Evolutionary conservation across 2,113 vertebrate genomes (phyloP).

Genomic region (Sigmodon hispidus): DNA sequence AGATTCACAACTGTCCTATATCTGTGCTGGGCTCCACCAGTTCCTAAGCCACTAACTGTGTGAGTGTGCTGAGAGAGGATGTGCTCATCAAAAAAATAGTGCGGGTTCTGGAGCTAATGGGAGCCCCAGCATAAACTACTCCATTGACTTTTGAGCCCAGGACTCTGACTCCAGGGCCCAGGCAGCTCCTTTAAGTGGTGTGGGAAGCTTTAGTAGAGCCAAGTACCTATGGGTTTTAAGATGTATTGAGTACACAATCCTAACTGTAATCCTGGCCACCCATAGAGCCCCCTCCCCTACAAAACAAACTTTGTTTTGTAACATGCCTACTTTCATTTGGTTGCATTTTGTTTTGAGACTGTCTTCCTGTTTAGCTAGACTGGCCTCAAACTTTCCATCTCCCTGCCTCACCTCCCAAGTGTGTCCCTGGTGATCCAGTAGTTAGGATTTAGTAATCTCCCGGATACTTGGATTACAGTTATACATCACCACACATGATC

Average conservation of each 20-base stretch:
- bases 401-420: not conserved
- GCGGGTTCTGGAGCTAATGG: not conserved
- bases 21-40: not conserved
- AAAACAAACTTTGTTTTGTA: not conserved
- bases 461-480: not conserved
- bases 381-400: not conserved
- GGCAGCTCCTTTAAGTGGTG: not conserved
- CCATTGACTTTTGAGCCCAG: not conserved
- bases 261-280: not conserved
- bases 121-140: not conserved
- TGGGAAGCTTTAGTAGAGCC: not conserved
- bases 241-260: not conserved
- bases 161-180: not conserved
- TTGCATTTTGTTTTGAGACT: not conserved
- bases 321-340: not conserved
- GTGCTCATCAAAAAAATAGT: not conserved
- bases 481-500: not conserved
- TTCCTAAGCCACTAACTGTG: not conserved
- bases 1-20: not conserved
- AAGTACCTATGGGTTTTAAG: not conserved
- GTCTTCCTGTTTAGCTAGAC: not conserved
- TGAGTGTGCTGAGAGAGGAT: not conserved
- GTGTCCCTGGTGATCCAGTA: not conserved
- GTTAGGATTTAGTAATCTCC: not conserved
- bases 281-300: not conserved